phyloP scores from a whole-genome alignment of 2,113 vertebrate species.

The Gorsachius goisagi region DNA sequence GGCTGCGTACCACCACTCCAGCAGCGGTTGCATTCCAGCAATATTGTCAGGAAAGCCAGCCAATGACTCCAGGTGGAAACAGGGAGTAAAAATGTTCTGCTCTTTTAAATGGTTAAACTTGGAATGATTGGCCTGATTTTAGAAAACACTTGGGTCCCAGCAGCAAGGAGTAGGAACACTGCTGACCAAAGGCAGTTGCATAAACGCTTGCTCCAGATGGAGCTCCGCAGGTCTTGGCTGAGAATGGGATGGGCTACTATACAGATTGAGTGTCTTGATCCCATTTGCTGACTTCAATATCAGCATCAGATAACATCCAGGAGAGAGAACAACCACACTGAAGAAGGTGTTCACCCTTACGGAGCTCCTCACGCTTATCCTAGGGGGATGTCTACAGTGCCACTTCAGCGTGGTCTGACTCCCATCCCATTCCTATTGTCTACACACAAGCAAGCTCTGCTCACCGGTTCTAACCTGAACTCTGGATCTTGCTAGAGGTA shows the following conservation, averaged over 20 bases:
- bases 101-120: background rate
- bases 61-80: background rate
- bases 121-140: background rate
- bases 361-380: background rate
- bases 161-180: background rate
- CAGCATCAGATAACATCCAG: background rate
- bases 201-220: background rate
- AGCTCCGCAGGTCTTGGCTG: background rate
- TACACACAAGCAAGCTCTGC: background rate
- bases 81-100: background rate
- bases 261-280: background rate
- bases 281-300: background rate
- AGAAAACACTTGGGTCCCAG: background rate
- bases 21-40: background rate
- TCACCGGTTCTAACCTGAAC: background rate
- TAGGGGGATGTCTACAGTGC: fast-evolving
- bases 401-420: background rate
- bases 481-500: background rate
- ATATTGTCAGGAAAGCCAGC: background rate
- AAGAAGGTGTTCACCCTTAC: background rate
- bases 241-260: background rate
- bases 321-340: background rate
- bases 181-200: background rate
- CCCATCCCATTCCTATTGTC: background rate
- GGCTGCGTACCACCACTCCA: background rate